phyloP scores from a whole-genome alignment of 2,113 vertebrate genomes.

The Ranitomeya variabilis region DNA sequence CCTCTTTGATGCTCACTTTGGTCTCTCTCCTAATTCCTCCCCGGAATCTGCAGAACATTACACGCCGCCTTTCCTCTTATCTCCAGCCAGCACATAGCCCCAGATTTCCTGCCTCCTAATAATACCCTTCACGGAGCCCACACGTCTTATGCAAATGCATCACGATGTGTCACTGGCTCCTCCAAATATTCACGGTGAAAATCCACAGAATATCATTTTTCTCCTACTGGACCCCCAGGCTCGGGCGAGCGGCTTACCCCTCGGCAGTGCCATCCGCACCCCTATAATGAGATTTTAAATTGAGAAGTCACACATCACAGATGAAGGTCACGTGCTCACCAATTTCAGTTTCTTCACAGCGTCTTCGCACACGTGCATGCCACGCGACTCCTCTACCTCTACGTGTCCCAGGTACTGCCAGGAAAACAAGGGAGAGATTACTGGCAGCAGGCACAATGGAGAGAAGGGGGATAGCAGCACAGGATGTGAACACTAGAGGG shows the following conservation, averaged over 20 bases:
- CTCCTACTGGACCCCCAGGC: not conserved
- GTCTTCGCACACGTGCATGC: conserved; percentile 93
- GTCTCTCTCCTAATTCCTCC: conserved; percentile 25
- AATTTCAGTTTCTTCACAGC: conserved; percentile 91
- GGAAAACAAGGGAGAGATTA: not conserved
- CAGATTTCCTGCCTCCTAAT: conserved; percentile 2
- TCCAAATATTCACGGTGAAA: not conserved
- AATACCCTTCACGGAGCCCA: not conserved
- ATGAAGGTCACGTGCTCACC: conserved; percentile 71
- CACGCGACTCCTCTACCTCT: conserved; percentile 91
- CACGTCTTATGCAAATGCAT: conserved; percentile 43
- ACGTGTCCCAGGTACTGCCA: conserved; percentile 86
- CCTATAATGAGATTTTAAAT: not conserved
- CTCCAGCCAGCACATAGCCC: not conserved
- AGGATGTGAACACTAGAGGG: conserved; percentile 2
- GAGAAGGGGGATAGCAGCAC: not conserved
- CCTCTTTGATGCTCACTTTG: conserved; percentile 32
- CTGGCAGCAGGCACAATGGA: not conserved
- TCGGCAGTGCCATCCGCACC: not conserved
- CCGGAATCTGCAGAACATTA: not conserved
- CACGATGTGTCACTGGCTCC: not conserved
- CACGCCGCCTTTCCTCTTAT: conserved; percentile 44
- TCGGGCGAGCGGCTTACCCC: not conserved
- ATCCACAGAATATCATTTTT: not conserved
- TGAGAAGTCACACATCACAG: not conserved